Evolutionary conservation across 2,888 invertebrate species (phyloP).

Genomic region (Pristionchus maxplancki): DNA sequence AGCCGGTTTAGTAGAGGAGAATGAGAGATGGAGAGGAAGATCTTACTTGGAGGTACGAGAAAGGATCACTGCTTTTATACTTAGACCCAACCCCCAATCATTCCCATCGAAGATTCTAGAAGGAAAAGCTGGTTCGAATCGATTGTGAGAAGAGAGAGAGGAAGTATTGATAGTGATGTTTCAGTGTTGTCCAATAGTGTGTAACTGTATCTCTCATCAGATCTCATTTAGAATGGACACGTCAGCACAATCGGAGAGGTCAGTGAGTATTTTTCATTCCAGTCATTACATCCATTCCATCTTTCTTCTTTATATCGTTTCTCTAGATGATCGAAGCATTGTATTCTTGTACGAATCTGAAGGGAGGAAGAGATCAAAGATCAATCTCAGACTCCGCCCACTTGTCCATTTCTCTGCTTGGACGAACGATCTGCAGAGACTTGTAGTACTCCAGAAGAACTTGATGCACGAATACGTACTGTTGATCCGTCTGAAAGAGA

Average conservation of each 20-base stretch:
- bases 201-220: background rate
- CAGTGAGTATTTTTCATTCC: conserved; percentile 31
- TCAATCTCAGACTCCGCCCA: conserved; percentile 37
- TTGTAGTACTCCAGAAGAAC: conserved; percentile 46
- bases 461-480: conserved; percentile 40
- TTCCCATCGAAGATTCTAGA: conserved; percentile 14
- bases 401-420: conserved; percentile 44
- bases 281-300: conserved; percentile 9
- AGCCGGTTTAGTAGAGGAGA: conserved; percentile 49
- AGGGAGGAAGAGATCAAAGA: conserved; percentile 28
- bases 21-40: conserved; percentile 37
- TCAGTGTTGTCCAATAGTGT: background rate
- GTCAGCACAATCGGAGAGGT: background rate
- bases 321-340: background rate
- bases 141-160: conserved; percentile 6
- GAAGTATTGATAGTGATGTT: background rate
- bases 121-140: conserved; percentile 8
- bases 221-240: background rate
- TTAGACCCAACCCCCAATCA: conserved; percentile 25
- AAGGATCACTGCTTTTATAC: conserved; percentile 12
- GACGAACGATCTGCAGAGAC: conserved; percentile 14
- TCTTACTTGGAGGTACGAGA: background rate
- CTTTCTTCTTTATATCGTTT: conserved; percentile 27
- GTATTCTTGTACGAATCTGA: conserved; percentile 41
- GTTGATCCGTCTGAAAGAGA: conserved; percentile 41